Evolutionary conservation across 2,888 invertebrate genomes (phyloP).

Genomic region (Branchinecta sandiegonensis): DNA sequence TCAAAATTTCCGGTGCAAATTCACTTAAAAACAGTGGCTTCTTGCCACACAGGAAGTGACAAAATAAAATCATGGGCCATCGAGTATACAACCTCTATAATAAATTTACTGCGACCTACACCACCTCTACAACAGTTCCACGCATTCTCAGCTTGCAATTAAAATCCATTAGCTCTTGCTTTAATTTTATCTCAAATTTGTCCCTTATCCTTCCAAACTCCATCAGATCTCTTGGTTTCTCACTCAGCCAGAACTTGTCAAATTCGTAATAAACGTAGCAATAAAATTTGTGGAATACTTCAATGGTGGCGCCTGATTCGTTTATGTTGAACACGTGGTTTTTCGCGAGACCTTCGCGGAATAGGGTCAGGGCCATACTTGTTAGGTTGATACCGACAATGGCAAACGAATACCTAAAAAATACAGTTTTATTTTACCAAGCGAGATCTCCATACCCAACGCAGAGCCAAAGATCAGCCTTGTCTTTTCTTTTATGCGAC

Average conservation of each 20-base stretch:
- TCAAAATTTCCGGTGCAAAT: too few species aligned
- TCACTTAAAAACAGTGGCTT: too few species aligned
- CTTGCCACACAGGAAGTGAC: too few species aligned
- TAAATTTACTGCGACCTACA: too few species aligned
- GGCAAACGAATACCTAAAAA: slow-evolving; percentile 36
- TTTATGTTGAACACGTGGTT: slow-evolving; percentile 78
- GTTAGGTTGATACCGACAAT: slow-evolving; percentile 80
- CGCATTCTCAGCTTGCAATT: background rate
- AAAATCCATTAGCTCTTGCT: background rate
- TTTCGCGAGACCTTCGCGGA: slow-evolving; percentile 66
- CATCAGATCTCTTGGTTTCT: slow-evolving; percentile 87
- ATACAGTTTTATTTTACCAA: background rate
- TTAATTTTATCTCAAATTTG: slow-evolving; percentile 50
- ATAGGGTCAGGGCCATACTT: slow-evolving; percentile 65
- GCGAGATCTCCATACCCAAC: background rate
- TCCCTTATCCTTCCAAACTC: slow-evolving; percentile 77
- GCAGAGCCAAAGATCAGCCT: background rate
- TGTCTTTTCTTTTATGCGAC: background rate
- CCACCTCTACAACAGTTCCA: background rate
- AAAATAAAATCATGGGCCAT: too few species aligned
- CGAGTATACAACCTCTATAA: too few species aligned
- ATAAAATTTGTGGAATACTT: slow-evolving; percentile 81
- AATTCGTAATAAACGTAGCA: slow-evolving; percentile 87
- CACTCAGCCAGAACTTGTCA: slow-evolving; percentile 82
- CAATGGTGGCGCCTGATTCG: slow-evolving; percentile 47